Percentiles rank a stretch among this genome's conserved stretches.
Evolutionary conservation across 1,140 invertebrate genomes (phyloP).

Genomic region (Steinernema feltiae): DNA sequence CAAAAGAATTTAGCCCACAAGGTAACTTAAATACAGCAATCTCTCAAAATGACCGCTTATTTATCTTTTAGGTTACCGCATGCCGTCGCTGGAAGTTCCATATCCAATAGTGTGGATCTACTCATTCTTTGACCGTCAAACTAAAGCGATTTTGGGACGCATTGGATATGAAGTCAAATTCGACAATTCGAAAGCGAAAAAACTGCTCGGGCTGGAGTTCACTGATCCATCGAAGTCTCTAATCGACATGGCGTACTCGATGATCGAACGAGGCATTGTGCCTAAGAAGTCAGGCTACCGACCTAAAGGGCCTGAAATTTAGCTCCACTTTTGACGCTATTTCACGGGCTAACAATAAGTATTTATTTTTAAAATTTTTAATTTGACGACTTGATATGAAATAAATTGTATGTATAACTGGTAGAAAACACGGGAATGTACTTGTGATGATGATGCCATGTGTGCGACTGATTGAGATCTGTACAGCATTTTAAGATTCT

Average conservation of each 20-base stretch:
- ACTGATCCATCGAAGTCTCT: conserved; percentile 58
- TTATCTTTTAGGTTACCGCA: conserved; percentile 59
- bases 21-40: conserved; percentile 23
- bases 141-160: conserved; percentile 60
- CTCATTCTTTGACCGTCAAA: conserved; percentile 60
- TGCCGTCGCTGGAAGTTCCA: conserved; percentile 61
- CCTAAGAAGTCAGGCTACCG: conserved; percentile 55
- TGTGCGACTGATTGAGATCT: too few relatives aligned
- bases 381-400: too few relatives aligned
- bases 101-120: conserved; percentile 61
- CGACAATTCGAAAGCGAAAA: conserved; percentile 62
- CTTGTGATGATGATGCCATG: too few relatives aligned
- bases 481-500: too few relatives aligned
- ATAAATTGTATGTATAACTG: too few relatives aligned
- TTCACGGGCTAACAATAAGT: too few relatives aligned
- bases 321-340: too few relatives aligned
- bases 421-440: too few relatives aligned
- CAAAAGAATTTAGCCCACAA: conserved; percentile 52
- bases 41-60: background rate
- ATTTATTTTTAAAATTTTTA: too few relatives aligned
- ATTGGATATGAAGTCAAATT: conserved; percentile 60
- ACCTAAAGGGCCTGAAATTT: too few relatives aligned
- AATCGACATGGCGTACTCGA: conserved; percentile 58
- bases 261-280: conserved; percentile 60
- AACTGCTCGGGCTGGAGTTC: conserved; percentile 59